Conservation (phyloP, 2,888 invertebrate genomes). For the Ormia ochracea region DNA sequence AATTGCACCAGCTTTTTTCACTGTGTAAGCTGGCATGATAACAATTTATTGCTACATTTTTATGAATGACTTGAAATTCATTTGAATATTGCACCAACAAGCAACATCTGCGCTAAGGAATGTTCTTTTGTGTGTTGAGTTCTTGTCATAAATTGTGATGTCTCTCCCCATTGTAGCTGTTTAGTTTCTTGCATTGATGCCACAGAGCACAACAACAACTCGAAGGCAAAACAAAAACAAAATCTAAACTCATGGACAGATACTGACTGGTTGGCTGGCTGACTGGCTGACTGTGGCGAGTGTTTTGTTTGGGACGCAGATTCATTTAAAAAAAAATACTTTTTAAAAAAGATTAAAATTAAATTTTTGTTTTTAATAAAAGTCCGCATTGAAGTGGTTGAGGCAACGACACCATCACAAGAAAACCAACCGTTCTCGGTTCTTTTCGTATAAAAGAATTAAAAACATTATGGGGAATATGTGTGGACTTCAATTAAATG, state of each 20-base stretch:
- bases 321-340: slow-evolving; percentile 28
- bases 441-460: neutral
- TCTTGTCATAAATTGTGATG: slow-evolving; percentile 46
- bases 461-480: slow-evolving; percentile 13
- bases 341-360: neutral
- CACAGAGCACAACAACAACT: slow-evolving; percentile 14
- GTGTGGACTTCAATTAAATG: slow-evolving; percentile 38
- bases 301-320: slow-evolving; percentile 48
- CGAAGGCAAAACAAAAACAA: too few species aligned
- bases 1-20: neutral
- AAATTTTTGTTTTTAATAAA: slow-evolving; percentile 35
- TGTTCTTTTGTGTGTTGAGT: slow-evolving; percentile 55
- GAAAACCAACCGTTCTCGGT: slow-evolving; percentile 4
- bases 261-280: too few species aligned
- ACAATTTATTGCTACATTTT: slow-evolving; percentile 42
- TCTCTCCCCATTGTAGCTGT: slow-evolving; percentile 51
- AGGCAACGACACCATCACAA: slow-evolving; percentile 36
- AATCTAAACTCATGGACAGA: slow-evolving; percentile 24
- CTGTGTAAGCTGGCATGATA: slow-evolving; percentile 17
- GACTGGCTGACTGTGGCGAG: too few species aligned
- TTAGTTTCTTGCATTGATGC: slow-evolving; percentile 45
- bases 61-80: slow-evolving; percentile 51
- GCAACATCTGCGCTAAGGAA: slow-evolving; percentile 63
- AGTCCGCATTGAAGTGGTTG: slow-evolving; percentile 31
- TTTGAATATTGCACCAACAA: slow-evolving; percentile 24